phyloP scores from a whole-genome alignment of 2,113 vertebrate species.

The Lagopus leucura region DNA sequence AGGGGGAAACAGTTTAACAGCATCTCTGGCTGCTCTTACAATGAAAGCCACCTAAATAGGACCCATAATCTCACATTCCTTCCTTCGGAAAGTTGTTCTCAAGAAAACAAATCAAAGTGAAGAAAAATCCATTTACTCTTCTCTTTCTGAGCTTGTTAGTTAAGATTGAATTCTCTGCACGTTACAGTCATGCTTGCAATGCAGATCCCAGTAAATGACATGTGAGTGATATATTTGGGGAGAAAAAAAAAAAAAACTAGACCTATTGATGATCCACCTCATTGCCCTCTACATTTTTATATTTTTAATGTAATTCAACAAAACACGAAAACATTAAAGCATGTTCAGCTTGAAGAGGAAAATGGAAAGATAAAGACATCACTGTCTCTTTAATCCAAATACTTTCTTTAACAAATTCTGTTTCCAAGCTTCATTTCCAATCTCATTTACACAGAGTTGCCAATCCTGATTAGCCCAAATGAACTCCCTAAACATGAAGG shows the following conservation, averaged over 20 bases:
- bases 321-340: constrained; percentile 13
- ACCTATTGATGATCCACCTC: not conserved
- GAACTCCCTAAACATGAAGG: constrained; percentile 44
- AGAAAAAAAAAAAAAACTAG: not conserved
- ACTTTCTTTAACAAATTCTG: constrained; percentile 33
- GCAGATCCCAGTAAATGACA: constrained; percentile 50
- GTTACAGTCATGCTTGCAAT: constrained; percentile 35
- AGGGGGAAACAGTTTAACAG: constrained; percentile 1
- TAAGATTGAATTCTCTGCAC: constrained; percentile 44
- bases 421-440: constrained; percentile 28
- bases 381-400: constrained; percentile 19
- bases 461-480: constrained; percentile 19
- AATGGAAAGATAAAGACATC: constrained; percentile 1
- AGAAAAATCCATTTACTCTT: constrained; percentile 56
- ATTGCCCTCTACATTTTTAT: constrained; percentile 1
- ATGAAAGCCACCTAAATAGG: constrained; percentile 13
- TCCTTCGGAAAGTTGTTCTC: constrained; percentile 20
- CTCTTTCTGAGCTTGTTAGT: constrained; percentile 29
- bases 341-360: not conserved
- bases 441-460: constrained; percentile 31
- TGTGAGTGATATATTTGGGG: constrained; percentile 9
- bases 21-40: constrained; percentile 1
- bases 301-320: not conserved
- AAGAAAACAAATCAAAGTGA: constrained; percentile 34
- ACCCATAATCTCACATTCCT: constrained; percentile 36